These are phyloP conservation scores for Cerastis leucographa DNA, from an alignment of 2,888 invertebrate species.

Conservation along the genomic window DNA sequence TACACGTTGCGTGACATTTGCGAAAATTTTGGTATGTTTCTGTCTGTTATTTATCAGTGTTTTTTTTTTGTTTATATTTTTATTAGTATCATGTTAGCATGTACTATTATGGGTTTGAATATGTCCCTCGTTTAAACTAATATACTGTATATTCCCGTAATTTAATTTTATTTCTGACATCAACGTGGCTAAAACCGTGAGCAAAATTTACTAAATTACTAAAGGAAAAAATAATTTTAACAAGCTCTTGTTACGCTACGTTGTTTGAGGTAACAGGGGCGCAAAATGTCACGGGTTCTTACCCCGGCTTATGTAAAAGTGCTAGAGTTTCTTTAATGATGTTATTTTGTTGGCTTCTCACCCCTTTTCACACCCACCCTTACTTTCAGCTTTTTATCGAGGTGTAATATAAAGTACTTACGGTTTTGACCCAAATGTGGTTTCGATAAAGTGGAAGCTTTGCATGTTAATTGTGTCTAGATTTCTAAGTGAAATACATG, in stretches of 20 bases:
- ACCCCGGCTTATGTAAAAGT: conserved; percentile 56
- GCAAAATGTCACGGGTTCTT: conserved; percentile 42
- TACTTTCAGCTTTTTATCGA: conserved; percentile 25
- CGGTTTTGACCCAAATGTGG: conserved; percentile 11
- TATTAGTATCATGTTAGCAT: too few relatives aligned
- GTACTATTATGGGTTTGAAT: too few relatives aligned
- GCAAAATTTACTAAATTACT: not conserved
- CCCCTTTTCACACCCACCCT: conserved; percentile 52
- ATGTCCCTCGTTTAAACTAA: too few relatives aligned
- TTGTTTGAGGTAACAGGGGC: conserved; percentile 24
- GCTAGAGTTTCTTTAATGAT: conserved; percentile 55
- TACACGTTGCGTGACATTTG: too few relatives aligned
- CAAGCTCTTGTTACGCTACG: conserved; percentile 40
- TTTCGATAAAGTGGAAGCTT: not conserved
- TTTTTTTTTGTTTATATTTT: too few relatives aligned
- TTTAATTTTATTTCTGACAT: not conserved
- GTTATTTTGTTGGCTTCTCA: conserved; percentile 50
- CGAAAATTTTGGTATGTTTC: too few relatives aligned
- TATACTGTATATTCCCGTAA: not conserved
- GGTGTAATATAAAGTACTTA: conserved; percentile 13
- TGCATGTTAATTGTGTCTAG: not conserved
- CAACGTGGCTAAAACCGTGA: not conserved
- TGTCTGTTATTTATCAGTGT: too few relatives aligned
- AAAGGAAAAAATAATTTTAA: conserved; percentile 21
- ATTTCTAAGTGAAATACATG: not conserved